A percentile compares a stretch with the other conserved stretches of the same genome.
These are phyloP conservation scores for Pampusana beccarii DNA, from an alignment of 2,113 vertebrate species.

Conservation along the genomic window DNA sequence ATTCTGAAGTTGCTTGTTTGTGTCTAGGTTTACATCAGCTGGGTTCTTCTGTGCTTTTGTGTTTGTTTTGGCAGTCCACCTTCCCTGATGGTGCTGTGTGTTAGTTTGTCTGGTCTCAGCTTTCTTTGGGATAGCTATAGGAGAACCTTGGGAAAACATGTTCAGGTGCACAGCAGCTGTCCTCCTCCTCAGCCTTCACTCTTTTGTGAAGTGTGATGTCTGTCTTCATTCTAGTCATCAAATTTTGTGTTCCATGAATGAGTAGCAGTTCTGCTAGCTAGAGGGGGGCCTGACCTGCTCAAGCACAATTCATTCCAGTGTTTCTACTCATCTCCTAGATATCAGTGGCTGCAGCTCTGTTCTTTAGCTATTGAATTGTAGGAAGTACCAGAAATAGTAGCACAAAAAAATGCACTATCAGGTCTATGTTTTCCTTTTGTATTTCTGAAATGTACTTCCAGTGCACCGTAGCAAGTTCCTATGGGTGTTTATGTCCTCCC, in stretches of 20 bases:
- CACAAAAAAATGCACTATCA: background rate
- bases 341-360: background rate
- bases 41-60: background rate
- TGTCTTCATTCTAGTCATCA: background rate
- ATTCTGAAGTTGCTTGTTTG: background rate
- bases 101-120: background rate
- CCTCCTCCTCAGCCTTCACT: background rate
- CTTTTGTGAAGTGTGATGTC: background rate
- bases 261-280: background rate
- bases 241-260: background rate
- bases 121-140: background rate
- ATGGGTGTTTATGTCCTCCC: rapidly evolving
- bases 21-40: background rate
- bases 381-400: background rate
- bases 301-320: background rate
- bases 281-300: background rate
- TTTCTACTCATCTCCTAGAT: background rate
- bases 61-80: background rate
- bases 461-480: background rate
- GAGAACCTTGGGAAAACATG: background rate
- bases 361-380: background rate
- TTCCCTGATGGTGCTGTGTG: background rate
- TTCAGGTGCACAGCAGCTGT: background rate
- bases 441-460: background rate
- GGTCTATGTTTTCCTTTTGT: background rate